Base-by-base conservation (phyloP, 2,797 vertebrate genomes). In the Melanogrammus aeglefinus region DNA sequence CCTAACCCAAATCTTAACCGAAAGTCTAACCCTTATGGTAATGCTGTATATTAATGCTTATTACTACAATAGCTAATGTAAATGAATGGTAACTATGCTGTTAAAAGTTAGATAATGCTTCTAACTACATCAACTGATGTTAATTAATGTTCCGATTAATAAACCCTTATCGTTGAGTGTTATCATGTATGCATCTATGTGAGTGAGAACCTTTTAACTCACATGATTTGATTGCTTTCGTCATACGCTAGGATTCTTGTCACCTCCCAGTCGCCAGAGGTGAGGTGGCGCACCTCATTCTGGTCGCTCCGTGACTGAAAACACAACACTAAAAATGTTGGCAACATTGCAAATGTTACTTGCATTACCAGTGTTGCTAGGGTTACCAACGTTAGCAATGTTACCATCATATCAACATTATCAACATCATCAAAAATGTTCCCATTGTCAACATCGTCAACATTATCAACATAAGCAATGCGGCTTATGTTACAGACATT, bases 261-360 rank as follows among this genome's bases (percentile, higher is more conserved):
- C 91, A 98, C 98, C 90, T 99, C 98, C 98, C 97, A 99, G 91
- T 95, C 96, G 41, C 98, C 98, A 0, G 97, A 98, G 0, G 97
- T 99, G 51, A 99, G 82, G 83, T 97, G 96, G 24, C 96, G 94
- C 41, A 97, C 93, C 1, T 93, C 96, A 8, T 95, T 95, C 84
- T 95, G 93, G 72, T 97, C 94, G 13, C 90, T 95, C 79, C 94
- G 96, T 36, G 90, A 80, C 97, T 98, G 88, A 86, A 77, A 57
- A 31, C 27, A n/a, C 12, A 57, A 24, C 66, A 4, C 14, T 47
- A 47, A 4, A 57, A 57, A 8, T 1, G 39, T 41, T 41, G 39
- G 1, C 14, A 51, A 57, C 18, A 18, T 6, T n/a, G 21, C 51
- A 21, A 57, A 8, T 21, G 51, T 21, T 57, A 8, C 18, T n/a